Evolutionary conservation across 2,113 vertebrate species (phyloP).

Genomic region (Nibea albiflora): DNA sequence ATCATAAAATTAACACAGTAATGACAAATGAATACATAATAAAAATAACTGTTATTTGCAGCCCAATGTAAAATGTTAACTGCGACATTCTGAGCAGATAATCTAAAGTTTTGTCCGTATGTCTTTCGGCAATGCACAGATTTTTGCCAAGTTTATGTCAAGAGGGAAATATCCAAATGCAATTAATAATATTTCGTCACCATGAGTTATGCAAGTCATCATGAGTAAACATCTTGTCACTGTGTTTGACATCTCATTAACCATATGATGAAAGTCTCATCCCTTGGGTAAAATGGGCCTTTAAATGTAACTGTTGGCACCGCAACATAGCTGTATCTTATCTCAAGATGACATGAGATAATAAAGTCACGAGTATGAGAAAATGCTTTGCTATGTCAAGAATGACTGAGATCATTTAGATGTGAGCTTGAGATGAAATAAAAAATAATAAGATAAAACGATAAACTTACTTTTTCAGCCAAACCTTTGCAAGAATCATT

Average conservation of each 20-base stretch:
- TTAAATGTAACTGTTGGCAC: slow-evolving; percentile 24
- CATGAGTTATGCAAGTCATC: slow-evolving; percentile 2
- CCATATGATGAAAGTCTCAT: slow-evolving; percentile 2
- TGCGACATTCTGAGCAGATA: no score
- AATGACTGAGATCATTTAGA: slow-evolving; percentile 16
- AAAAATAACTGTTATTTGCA: no score
- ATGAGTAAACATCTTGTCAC: slow-evolving; percentile 2
- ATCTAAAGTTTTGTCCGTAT: background rate
- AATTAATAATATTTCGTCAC: background rate
- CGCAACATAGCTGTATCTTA: background rate
- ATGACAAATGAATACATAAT: background rate
- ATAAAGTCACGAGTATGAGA: slow-evolving; percentile 21
- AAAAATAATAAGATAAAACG: background rate
- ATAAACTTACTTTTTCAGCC: background rate
- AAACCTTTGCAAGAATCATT: background rate
- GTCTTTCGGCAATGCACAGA: background rate
- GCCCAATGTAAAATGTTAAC: no score
- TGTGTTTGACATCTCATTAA: slow-evolving; percentile 14
- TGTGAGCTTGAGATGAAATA: slow-evolving; percentile 11
- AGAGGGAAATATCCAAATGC: background rate
- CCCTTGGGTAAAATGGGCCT: background rate
- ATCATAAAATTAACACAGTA: no score
- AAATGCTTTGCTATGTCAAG: slow-evolving; percentile 12
- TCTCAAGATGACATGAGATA: slow-evolving; percentile 26
- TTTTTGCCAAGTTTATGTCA: background rate